phyloP scores from a whole-genome alignment of 1,140 invertebrate species.

The Propsilocerus akamusi region DNA sequence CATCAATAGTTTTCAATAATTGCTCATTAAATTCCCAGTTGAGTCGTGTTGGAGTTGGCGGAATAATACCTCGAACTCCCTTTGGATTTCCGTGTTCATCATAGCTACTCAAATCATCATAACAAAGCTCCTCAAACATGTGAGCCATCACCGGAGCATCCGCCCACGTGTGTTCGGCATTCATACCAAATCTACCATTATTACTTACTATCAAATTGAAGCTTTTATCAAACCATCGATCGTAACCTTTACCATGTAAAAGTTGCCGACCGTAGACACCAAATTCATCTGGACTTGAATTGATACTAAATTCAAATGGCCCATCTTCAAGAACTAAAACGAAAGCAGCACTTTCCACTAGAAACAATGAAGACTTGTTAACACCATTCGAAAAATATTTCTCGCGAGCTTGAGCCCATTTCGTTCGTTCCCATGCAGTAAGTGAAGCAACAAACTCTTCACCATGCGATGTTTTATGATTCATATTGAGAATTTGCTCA shows the following conservation, averaged over 20 bases:
- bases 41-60: slow-evolving; percentile 62
- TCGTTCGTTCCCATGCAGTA: slow-evolving; percentile 75
- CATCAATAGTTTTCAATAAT: slow-evolving; percentile 45
- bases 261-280: slow-evolving; percentile 71
- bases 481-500: background rate
- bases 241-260: slow-evolving; percentile 88
- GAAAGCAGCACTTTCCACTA: slow-evolving; percentile 90
- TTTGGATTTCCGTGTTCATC: slow-evolving; percentile 56
- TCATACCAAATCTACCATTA: slow-evolving; percentile 90
- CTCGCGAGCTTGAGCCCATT: slow-evolving; percentile 73
- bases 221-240: slow-evolving; percentile 99
- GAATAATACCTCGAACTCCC: slow-evolving; percentile 48
- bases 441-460: slow-evolving; percentile 80
- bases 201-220: slow-evolving; percentile 86
- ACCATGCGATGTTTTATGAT: slow-evolving; percentile 38
- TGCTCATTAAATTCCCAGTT: slow-evolving; percentile 65
- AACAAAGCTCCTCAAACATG: slow-evolving; percentile 77
- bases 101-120: slow-evolving; percentile 68
- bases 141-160: slow-evolving; percentile 91
- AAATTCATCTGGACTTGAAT: slow-evolving; percentile 52
- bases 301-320: slow-evolving; percentile 64
- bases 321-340: slow-evolving; percentile 56
- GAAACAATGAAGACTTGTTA: slow-evolving; percentile 73
- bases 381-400: slow-evolving; percentile 54
- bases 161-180: slow-evolving; percentile 94